Conservation (phyloP, 1,140 invertebrate genomes). For the Rhagoletis zephyria region DNA sequence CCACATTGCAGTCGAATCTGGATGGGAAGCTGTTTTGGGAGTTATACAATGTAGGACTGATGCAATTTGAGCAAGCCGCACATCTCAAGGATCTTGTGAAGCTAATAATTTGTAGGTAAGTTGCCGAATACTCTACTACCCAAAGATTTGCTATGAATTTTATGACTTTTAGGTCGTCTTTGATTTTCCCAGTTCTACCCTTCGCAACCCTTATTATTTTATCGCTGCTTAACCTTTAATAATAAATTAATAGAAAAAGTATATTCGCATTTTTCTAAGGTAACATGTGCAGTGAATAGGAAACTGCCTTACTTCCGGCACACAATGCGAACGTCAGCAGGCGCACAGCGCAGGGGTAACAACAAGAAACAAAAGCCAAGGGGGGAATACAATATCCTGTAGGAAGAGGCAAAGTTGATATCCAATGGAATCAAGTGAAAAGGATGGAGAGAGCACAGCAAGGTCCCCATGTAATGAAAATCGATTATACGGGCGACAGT, state of each 20-base stretch:
- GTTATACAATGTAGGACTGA: too few species aligned
- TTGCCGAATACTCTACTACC: too few species aligned
- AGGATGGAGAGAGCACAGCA: not conserved
- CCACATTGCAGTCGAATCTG: too few species aligned
- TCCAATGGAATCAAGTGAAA: not conserved
- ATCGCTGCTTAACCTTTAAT: not conserved
- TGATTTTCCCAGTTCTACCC: too few species aligned
- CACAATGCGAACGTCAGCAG: slow-evolving; percentile 21
- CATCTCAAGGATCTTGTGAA: too few species aligned
- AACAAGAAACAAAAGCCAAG: not conserved
- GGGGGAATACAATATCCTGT: not conserved
- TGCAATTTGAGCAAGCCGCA: too few species aligned
- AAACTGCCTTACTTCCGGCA: slow-evolving; percentile 16
- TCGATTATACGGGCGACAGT: slow-evolving; percentile 26
- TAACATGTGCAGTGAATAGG: slow-evolving; percentile 33
- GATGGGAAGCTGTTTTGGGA: too few species aligned
- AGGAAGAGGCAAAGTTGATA: not conserved
- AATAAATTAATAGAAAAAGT: slow-evolving; percentile 14
- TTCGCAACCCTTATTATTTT: not conserved
- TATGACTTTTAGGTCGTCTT: too few species aligned
- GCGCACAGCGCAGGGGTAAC: not conserved
- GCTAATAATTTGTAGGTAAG: too few species aligned
- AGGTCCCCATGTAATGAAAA: not conserved
- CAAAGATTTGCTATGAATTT: too few species aligned
- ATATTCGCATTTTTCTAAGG: not conserved